A percentile compares a stretch with the other conserved stretches of the same genome.
Evolutionary conservation across 2,797 vertebrate genomes (phyloP).

Genomic region (Rhabdophis nuchalis): DNA sequence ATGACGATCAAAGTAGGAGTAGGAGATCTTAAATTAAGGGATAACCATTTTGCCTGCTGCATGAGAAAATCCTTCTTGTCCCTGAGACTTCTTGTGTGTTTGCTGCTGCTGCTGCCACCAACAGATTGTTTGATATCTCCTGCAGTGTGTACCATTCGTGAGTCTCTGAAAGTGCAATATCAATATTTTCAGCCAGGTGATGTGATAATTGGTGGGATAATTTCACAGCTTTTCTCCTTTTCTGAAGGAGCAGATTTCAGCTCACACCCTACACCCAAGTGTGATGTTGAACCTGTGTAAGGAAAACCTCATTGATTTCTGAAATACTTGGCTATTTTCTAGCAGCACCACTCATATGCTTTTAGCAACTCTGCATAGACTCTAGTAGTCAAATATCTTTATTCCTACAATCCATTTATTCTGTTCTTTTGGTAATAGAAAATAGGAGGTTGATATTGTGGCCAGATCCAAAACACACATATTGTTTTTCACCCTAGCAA

Average conservation of each 20-base stretch:
- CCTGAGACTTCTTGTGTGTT: not conserved
- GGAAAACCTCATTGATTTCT: not conserved
- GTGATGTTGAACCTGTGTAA: not conserved
- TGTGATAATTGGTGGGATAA: not conserved
- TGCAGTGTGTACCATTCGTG: not conserved
- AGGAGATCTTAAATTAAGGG: not conserved
- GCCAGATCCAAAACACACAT: not conserved
- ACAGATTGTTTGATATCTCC: not conserved
- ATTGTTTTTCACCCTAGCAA: not conserved
- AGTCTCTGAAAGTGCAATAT: not conserved
- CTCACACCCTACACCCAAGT: not conserved
- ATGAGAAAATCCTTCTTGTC: not conserved
- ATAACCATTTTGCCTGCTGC: not conserved
- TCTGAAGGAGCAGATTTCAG: not conserved
- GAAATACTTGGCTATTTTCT: not conserved
- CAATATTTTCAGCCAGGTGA: slow-evolving; percentile 3
- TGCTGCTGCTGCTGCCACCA: not conserved
- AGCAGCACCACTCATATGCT: not conserved
- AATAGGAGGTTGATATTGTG: not conserved
- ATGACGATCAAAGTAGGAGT: not conserved
- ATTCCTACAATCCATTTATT: not conserved
- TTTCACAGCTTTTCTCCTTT: slow-evolving; percentile 7
- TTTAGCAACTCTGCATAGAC: not conserved
- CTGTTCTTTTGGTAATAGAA: not conserved
- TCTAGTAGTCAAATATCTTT: not conserved